phyloP scores from a whole-genome alignment of 2,113 vertebrate genomes.

The Riparia riparia region DNA sequence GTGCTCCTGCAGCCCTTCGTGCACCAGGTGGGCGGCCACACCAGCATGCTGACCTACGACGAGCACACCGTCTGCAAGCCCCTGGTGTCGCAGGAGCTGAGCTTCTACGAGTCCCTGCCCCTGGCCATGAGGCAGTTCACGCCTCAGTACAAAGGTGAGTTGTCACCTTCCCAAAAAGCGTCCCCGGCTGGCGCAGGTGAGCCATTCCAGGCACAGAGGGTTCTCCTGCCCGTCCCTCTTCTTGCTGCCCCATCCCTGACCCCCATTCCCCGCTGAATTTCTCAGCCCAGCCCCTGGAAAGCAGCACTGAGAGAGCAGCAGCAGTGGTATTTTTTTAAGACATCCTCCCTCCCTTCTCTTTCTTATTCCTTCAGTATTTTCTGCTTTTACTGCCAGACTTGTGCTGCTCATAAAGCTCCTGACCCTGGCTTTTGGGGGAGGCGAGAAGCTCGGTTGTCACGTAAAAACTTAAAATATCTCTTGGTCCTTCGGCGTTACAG shows the following conservation, averaged over 20 bases:
- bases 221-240: neutral
- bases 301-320: neutral
- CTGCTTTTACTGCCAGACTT: conserved; percentile 16
- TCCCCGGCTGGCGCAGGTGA: neutral
- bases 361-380: neutral
- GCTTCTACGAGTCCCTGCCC: conserved; percentile 79
- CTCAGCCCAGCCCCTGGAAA: neutral
- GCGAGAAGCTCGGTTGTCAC: conserved; percentile 5
- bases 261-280: neutral
- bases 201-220: neutral
- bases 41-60: conserved; percentile 78
- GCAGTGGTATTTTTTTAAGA: neutral
- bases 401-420: conserved; percentile 46
- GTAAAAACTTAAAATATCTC: conserved; percentile 37
- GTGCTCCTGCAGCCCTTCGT: conserved; percentile 79
- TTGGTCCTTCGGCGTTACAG: neutral
- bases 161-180: neutral
- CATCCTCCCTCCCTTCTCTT: neutral
- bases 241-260: neutral
- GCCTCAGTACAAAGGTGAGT: conserved; percentile 79
- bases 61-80: conserved; percentile 81
- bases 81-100: conserved; percentile 74
- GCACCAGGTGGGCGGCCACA: conserved; percentile 82
- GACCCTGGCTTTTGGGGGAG: conserved; percentile 42
- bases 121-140: conserved; percentile 79